Evolutionary conservation across 2,113 vertebrate species (phyloP), one percentile per base, ranked within the genome.

Genomic region (Misgurnus mizolepis): DNA sequence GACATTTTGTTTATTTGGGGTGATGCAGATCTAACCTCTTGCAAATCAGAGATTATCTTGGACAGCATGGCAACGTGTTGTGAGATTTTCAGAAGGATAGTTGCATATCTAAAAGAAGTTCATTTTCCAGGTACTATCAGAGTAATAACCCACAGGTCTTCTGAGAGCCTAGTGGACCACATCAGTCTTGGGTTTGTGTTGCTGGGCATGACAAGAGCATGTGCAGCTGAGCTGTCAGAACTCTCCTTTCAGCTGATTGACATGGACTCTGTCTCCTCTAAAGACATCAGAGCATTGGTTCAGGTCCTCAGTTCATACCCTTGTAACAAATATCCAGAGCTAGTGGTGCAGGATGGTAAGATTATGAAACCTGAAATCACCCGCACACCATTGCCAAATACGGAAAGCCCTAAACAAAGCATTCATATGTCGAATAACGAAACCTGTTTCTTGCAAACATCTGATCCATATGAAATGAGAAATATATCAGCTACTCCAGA

Each of bases 1-100:
- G 94, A 95, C 60, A 80, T 96, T 56, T 89, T 96, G 40, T 96
- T 95, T 84, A 70, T 96, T 84, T 96, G 95, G 94, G 92, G 94
- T 53, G 88, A 92, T 80, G 88, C 93, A 78, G 91, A 94, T 72
- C 62, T 94, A 14, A 88, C 84, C 0, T 88, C 89, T 22, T 6
- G 80, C 4, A 64, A 80, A 56, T 84, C 93, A 55, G 79, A 89
- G 7, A 84, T 71, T 67, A 67, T 92, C 61, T 83, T 95, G 27
- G 86, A 91, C 62, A 88, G 89, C 60, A 3, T 94, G 82, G 84
- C 88, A 3, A 91, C 73, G 73, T 95, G 89, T 82, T 96, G 94
- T 83, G 95, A 95, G 83, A 88, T 87, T 18, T 94, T 93, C 82
- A 89, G 93, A 5, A 94, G 93, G 84, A 76, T 95, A 12, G 84